phyloP scores from a whole-genome alignment of 1,140 invertebrate species.

The Steinernema khuongi region DNA sequence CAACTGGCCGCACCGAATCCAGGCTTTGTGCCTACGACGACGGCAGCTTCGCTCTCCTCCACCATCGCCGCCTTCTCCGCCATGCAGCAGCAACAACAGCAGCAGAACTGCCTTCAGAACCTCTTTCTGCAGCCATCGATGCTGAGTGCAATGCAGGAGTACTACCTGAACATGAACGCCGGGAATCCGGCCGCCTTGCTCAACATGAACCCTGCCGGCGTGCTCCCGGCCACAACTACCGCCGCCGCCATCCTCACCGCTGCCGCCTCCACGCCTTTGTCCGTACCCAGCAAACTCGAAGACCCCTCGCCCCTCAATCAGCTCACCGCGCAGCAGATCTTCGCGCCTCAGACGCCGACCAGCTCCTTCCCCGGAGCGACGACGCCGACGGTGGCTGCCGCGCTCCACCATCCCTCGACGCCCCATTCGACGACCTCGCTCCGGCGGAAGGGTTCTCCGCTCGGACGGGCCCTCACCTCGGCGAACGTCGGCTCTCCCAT shows the following conservation, averaged over 20 bases:
- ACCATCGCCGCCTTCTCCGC: slow-evolving; percentile 12
- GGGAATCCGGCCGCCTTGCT: slow-evolving; percentile 10
- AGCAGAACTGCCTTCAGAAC: slow-evolving; percentile 35
- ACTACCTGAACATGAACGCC: slow-evolving; percentile 44
- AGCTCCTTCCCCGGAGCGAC: slow-evolving; percentile 2
- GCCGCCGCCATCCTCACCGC: background rate
- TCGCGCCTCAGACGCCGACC: background rate
- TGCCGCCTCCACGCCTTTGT: background rate
- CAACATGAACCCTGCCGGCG: slow-evolving; percentile 36
- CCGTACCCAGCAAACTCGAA: background rate
- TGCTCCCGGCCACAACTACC: slow-evolving; percentile 28
- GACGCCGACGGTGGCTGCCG: background rate
- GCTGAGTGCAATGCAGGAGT: slow-evolving; percentile 52
- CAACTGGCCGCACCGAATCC: slow-evolving; percentile 15
- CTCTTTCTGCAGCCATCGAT: slow-evolving; percentile 52
- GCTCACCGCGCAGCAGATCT: background rate
- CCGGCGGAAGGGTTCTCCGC: background rate
- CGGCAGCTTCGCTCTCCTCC: slow-evolving; percentile 6
- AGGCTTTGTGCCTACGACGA: background rate
- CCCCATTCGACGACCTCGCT: background rate
- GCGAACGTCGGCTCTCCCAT: background rate
- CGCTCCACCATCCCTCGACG: background rate
- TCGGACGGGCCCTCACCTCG: background rate
- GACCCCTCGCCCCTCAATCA: background rate
- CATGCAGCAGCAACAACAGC: slow-evolving; percentile 22